Evolutionary conservation across 35 echinoderm and acorn worm genomes (phyloP).

Genomic region (Apostichopus californicus): DNA sequence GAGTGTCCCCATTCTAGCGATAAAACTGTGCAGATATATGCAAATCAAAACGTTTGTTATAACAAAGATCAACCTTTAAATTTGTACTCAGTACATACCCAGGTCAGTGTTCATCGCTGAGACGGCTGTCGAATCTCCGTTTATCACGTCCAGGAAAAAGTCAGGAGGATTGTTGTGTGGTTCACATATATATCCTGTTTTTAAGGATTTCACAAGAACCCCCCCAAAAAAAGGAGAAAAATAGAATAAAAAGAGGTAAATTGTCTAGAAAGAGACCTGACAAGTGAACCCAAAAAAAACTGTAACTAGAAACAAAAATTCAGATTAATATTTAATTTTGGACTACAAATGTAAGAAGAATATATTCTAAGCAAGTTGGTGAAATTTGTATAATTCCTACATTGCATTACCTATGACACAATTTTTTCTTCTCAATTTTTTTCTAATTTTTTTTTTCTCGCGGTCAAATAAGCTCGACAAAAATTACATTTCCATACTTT

Average conservation of each 20-base stretch:
- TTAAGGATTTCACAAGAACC: neutral
- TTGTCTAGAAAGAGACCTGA: neutral
- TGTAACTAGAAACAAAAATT: no score
- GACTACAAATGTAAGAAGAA: no score
- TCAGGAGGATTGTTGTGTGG: constrained; percentile 94
- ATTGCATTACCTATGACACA: no score
- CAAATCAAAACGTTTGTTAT: neutral
- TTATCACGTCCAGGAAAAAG: constrained; percentile 95
- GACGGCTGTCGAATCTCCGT: constrained; percentile 63
- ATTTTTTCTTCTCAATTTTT: no score
- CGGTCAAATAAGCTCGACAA: no score
- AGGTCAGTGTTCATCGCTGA: neutral
- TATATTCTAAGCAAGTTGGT: no score
- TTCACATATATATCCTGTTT: constrained; percentile 86
- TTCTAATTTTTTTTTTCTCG: no score
- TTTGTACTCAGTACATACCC: neutral
- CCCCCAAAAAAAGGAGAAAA: neutral
- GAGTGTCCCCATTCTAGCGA: neutral
- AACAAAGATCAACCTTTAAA: neutral
- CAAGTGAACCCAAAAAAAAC: no score
- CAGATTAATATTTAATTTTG: no score
- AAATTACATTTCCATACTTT: no score
- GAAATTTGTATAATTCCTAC: no score
- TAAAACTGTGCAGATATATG: neutral
- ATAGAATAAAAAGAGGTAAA: neutral